Percentiles rank a stretch among this genome's conserved stretches.
These are phyloP conservation scores for Himalopsyche anomala DNA, from an alignment of 2,888 invertebrate species.

Conservation along the genomic window DNA sequence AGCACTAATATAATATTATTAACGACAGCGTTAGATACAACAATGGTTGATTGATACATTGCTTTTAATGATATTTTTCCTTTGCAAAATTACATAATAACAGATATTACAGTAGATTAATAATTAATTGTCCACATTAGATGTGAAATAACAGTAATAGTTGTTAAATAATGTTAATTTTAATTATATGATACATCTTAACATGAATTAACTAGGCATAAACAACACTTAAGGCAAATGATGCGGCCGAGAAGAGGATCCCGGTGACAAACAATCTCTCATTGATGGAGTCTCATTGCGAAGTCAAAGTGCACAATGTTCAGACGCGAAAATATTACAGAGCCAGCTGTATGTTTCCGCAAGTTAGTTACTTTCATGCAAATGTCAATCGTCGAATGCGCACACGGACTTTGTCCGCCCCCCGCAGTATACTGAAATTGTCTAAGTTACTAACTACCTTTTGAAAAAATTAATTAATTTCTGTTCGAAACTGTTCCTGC, in stretches of 20 bases:
- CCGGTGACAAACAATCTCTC: constrained; percentile 50
- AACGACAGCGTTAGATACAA: constrained; percentile 19
- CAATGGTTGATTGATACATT: constrained; percentile 28
- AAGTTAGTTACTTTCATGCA: background rate
- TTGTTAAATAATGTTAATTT: constrained; percentile 48
- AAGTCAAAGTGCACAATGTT: constrained; percentile 58
- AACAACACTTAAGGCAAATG: constrained; percentile 62
- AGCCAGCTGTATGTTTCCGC: constrained; percentile 17
- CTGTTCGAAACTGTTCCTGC: no score
- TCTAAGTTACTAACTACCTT: no score
- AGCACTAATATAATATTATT: constrained; percentile 27
- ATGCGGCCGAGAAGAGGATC: constrained; percentile 18
- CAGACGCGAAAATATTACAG: constrained; percentile 39
- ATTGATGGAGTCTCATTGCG: constrained; percentile 38
- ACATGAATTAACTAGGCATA: constrained; percentile 51
- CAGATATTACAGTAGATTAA: constrained; percentile 29
- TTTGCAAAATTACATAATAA: constrained; percentile 30
- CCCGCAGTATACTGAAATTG: no score
- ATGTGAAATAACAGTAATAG: constrained; percentile 58
- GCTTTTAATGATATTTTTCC: constrained; percentile 41
- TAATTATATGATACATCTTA: constrained; percentile 50
- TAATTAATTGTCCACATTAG: constrained; percentile 50
- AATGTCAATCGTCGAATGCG: background rate
- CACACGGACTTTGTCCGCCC: background rate
- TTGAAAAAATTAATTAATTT: no score